Conservation (phyloP, 2,888 invertebrate species). For the Eremobia ochroleuca region DNA sequence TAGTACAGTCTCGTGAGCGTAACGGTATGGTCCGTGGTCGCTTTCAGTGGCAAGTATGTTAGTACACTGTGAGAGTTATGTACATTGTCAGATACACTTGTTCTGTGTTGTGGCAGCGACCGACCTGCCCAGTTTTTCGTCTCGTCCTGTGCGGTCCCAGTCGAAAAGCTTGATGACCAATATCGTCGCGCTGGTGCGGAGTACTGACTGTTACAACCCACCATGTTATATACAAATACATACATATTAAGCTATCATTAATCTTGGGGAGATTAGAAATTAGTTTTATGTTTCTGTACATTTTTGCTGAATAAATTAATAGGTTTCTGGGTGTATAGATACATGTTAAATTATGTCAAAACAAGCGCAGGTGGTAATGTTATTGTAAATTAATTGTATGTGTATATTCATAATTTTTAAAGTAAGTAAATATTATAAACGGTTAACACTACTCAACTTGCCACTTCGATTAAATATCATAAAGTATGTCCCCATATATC, state of each 20-base stretch:
- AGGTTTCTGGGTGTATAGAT: slow-evolving; percentile 45
- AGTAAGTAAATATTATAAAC: slow-evolving; percentile 28
- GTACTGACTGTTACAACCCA: slow-evolving; percentile 88
- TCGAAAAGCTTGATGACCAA: slow-evolving; percentile 94
- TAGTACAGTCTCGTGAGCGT: slow-evolving; percentile 46
- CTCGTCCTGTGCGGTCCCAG: slow-evolving; percentile 97
- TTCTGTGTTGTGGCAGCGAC: slow-evolving; percentile 73
- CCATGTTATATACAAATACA: slow-evolving; percentile 78
- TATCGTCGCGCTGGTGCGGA: slow-evolving; percentile 79
- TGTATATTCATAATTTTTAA: slow-evolving; percentile 32
- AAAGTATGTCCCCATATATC: slow-evolving; percentile 50
- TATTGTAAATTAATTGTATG: slow-evolving; percentile 30
- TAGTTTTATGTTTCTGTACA: slow-evolving; percentile 63
- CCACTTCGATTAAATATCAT: slow-evolving; percentile 51
- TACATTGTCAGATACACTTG: slow-evolving; percentile 59
- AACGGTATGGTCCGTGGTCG: slow-evolving; percentile 48
- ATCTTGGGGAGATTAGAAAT: slow-evolving; percentile 41
- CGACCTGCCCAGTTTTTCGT: slow-evolving; percentile 98
- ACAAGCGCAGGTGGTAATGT: slow-evolving; percentile 47
- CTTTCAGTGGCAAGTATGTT: slow-evolving; percentile 61
- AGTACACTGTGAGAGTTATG: slow-evolving; percentile 66
- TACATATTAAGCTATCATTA: slow-evolving; percentile 71
- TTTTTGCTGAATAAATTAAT: slow-evolving; percentile 36
- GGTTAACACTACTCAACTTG: slow-evolving; percentile 57
- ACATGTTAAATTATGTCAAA: slow-evolving; percentile 48